Evolutionary conservation across 2,888 invertebrate genomes (phyloP).

Genomic region (Caenorhabditis auriculariae): DNA sequence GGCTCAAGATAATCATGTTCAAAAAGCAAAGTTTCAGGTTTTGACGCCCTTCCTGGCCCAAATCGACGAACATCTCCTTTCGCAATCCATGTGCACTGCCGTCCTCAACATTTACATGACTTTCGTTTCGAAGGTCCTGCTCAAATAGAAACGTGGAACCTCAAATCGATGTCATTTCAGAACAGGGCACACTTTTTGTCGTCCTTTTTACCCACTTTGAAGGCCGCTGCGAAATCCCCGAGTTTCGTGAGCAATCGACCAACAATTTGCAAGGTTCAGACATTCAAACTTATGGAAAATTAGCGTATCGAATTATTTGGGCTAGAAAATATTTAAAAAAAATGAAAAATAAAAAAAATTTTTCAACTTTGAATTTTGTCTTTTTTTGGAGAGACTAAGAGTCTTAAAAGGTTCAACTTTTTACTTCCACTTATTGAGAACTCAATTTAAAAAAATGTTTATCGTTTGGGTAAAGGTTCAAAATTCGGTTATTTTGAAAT

Average conservation of each 20-base stretch:
- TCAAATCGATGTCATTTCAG: no score
- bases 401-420: no score
- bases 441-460: no score
- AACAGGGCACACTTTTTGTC: slow-evolving; percentile 15
- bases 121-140: slow-evolving; percentile 23
- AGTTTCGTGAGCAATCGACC: slow-evolving; percentile 19
- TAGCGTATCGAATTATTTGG: no score
- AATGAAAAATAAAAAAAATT: no score
- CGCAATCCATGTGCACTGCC: slow-evolving; percentile 71
- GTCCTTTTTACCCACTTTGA: slow-evolving; percentile 20
- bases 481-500: no score
- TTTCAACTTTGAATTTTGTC: no score
- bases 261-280: slow-evolving; percentile 28
- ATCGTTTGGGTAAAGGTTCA: no score
- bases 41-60: slow-evolving; percentile 81
- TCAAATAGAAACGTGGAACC: not conserved
- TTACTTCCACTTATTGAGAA: no score
- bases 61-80: slow-evolving; percentile 76
- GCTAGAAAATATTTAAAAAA: no score
- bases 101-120: slow-evolving; percentile 78
- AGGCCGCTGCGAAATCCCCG: slow-evolving; percentile 20
- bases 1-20: slow-evolving; percentile 4
- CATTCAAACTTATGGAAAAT: no score
- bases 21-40: slow-evolving; percentile 68
- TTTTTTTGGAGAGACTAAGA: no score